Percentiles rank a stretch among this genome's conserved stretches.
Evolutionary conservation across 2,888 invertebrate species (phyloP).

Genomic region (Pheosia gnoma): DNA sequence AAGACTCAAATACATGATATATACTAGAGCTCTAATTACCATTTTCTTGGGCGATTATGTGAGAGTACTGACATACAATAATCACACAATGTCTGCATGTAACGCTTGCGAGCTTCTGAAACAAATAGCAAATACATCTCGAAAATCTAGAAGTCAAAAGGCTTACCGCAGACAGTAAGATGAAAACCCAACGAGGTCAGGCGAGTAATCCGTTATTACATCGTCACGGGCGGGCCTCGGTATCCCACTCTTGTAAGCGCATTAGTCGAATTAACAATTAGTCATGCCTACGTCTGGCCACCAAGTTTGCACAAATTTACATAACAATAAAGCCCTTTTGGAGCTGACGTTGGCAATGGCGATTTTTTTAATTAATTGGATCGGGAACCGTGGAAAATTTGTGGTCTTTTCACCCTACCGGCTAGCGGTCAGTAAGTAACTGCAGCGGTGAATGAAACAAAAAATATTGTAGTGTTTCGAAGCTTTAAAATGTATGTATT

Average conservation of each 20-base stretch:
- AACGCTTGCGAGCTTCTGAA: neutral
- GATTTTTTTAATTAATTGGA: constrained; percentile 83
- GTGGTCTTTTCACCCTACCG: constrained; percentile 53
- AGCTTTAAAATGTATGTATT: too few species aligned
- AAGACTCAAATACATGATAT: too few species aligned
- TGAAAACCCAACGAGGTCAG: constrained; percentile 38
- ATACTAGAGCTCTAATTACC: too few species aligned
- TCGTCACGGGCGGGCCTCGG: constrained; percentile 50
- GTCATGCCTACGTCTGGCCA: constrained; percentile 79
- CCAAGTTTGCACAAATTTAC: constrained; percentile 82
- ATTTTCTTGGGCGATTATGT: too few species aligned
- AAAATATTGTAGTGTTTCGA: constrained; percentile 16
- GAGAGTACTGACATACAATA: too few species aligned
- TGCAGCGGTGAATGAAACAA: constrained; percentile 17
- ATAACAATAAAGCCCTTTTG: constrained; percentile 80
- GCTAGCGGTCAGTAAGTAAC: constrained; percentile 59
- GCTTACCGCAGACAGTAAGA: constrained; percentile 21
- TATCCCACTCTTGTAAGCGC: constrained; percentile 72
- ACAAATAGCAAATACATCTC: constrained; percentile 3
- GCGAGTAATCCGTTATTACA: constrained; percentile 55
- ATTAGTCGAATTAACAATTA: constrained; percentile 83
- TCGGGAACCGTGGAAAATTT: constrained; percentile 76
- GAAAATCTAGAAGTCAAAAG: constrained; percentile 12
- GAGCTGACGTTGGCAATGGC: constrained; percentile 65
- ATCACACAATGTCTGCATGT: too few species aligned